phyloP scores from a whole-genome alignment of 2,888 invertebrate genomes.

The Deilephila porcellus region DNA sequence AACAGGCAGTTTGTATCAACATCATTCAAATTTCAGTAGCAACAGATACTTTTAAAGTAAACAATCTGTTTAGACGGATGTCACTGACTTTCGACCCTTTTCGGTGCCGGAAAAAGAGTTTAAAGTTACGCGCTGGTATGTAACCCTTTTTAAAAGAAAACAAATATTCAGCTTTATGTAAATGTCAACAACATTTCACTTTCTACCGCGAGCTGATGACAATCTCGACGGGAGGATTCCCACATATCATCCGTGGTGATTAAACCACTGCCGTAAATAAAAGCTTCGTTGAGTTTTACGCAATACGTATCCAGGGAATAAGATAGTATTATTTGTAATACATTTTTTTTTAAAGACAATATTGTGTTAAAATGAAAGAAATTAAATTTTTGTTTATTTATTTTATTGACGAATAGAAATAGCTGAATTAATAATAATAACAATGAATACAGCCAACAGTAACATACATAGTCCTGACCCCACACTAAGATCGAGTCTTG shows the following conservation, averaged over 20 bases:
- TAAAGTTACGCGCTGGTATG: constrained; percentile 53
- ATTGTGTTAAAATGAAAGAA: too few species aligned
- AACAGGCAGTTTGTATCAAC: background rate
- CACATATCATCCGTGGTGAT: constrained; percentile 14
- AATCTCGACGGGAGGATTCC: constrained; percentile 28
- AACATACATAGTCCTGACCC: too few species aligned
- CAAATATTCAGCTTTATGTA: constrained; percentile 48
- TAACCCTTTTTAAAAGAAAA: constrained; percentile 54
- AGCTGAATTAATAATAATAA: too few species aligned
- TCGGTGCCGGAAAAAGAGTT: constrained; percentile 55
- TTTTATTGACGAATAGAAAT: too few species aligned
- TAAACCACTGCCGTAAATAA: background rate
- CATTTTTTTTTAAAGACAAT: too few species aligned
- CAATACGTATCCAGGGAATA: background rate
- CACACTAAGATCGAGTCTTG: too few species aligned
- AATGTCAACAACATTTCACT: constrained; percentile 48
- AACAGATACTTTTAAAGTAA: constrained; percentile 44
- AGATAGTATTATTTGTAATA: background rate
- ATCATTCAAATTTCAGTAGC: constrained; percentile 9
- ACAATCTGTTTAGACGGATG: constrained; percentile 55
- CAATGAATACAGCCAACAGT: too few species aligned
- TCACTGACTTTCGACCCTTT: constrained; percentile 60
- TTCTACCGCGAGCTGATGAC: constrained; percentile 35
- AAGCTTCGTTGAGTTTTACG: background rate
- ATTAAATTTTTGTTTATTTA: too few species aligned